A percentile compares a stretch with the other conserved stretches of the same genome.
Evolutionary conservation across 2,888 invertebrate species (phyloP).

Genomic region (Neoitamus cyanurus): DNA sequence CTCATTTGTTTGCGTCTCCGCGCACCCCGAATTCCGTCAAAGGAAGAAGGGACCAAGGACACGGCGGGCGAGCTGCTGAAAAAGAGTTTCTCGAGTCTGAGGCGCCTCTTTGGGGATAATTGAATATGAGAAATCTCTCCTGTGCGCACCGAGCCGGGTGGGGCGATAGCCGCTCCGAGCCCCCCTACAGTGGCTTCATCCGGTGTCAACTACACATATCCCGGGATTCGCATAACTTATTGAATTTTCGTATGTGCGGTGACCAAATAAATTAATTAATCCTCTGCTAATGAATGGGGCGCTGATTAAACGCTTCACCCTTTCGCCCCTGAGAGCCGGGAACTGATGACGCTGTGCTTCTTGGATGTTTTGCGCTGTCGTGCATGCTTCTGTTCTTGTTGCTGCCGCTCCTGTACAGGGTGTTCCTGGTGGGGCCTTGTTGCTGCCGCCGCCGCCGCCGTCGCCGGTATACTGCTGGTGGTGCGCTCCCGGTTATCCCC

Average conservation of each 20-base stretch:
- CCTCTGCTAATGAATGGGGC: constrained; percentile 64
- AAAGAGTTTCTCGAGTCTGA: constrained; percentile 4
- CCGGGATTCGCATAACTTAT: constrained; percentile 42
- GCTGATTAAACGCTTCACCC: constrained; percentile 51
- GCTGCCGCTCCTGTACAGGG: not conserved
- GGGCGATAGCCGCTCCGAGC: not conserved
- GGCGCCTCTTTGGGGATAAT: constrained; percentile 10
- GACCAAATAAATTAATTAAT: constrained; percentile 66
- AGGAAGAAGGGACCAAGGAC: not conserved
- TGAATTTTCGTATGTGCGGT: constrained; percentile 55
- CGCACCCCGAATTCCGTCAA: not conserved
- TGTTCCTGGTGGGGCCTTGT: not conserved
- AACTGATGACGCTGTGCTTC: constrained; percentile 17
- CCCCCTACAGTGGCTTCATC: constrained; percentile 5
- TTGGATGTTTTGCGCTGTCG: constrained; percentile 15
- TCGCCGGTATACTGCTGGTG: too few species aligned
- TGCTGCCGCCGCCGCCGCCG: not conserved
- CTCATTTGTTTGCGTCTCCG: constrained; percentile 2
- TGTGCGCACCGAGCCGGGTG: not conserved
- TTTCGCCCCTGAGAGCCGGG: not conserved
- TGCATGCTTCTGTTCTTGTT: constrained; percentile 3
- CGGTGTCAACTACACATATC: constrained; percentile 40
- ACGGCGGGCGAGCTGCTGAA: not conserved
- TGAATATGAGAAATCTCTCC: constrained; percentile 16
- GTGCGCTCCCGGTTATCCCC: not conserved